Conservation (phyloP, 1,140 invertebrate genomes). For the Pogonognathellus flavescens region DNA sequence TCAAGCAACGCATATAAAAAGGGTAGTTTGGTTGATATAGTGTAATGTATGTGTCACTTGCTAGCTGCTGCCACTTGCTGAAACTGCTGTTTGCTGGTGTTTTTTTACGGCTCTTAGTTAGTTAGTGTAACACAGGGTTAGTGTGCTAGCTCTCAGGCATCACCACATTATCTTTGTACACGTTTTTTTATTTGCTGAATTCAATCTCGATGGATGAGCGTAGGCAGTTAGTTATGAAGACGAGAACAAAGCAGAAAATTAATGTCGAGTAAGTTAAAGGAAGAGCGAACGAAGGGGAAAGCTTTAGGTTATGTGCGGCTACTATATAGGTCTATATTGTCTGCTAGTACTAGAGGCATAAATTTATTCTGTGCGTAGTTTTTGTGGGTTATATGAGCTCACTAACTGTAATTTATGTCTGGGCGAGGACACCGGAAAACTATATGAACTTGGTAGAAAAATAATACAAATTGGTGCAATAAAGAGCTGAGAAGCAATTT, state of each 20-base stretch:
- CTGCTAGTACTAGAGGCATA: neutral
- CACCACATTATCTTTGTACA: too few species aligned
- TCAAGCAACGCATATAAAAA: too few species aligned
- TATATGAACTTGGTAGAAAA: conserved; percentile 30
- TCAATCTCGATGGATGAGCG: neutral
- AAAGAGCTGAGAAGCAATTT: conserved; percentile 36
- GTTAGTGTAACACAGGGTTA: too few species aligned
- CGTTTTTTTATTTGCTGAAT: conserved; percentile 18
- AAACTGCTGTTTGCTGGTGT: too few species aligned
- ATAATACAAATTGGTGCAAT: conserved; percentile 48
- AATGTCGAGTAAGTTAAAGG: too few species aligned
- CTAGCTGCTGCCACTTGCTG: too few species aligned
- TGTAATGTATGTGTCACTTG: too few species aligned
- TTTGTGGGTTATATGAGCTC: neutral
- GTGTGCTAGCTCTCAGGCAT: too few species aligned
- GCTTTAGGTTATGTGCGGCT: neutral
- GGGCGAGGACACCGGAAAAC: conserved; percentile 30
- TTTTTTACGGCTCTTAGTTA: too few species aligned
- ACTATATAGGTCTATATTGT: neutral
- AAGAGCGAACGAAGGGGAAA: conserved; percentile 8
- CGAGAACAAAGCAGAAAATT: neutral
- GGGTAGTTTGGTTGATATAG: too few species aligned
- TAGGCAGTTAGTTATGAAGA: neutral
- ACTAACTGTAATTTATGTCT: conserved; percentile 25
- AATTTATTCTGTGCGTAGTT: conserved; percentile 31